Evolutionary conservation across 2,113 vertebrate genomes (phyloP).

Genomic region (Albula glossodonta): DNA sequence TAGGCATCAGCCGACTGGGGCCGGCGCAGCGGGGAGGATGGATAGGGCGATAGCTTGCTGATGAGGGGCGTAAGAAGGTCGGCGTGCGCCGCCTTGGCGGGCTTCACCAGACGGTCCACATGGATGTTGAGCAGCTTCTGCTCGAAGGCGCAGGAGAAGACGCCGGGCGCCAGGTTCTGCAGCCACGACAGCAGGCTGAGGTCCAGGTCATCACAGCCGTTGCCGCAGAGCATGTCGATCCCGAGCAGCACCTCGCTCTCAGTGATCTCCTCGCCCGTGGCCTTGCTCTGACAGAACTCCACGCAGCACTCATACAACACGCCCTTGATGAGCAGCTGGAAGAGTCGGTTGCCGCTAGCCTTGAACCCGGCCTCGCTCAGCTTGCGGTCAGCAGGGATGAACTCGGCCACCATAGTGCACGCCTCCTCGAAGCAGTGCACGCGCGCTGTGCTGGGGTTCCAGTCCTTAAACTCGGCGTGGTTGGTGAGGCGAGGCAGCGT

Average conservation of each 20-base stretch:
- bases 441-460: conserved; percentile 95
- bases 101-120: conserved; percentile 92
- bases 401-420: conserved; percentile 92
- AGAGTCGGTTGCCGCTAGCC: conserved; percentile 90
- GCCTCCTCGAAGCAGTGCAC: conserved; percentile 96
- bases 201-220: conserved; percentile 95
- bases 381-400: conserved; percentile 95
- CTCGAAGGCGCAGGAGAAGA: conserved; percentile 93
- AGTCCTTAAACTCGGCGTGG: conserved; percentile 96
- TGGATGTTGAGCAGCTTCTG: conserved; percentile 96
- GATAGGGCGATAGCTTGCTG: conserved; percentile 91
- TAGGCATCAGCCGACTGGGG: conserved; percentile 97
- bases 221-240: conserved; percentile 91
- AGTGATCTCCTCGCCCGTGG: conserved; percentile 93
- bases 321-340: conserved; percentile 96
- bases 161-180: conserved; percentile 86
- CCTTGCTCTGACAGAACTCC: conserved; percentile 97
- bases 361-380: conserved; percentile 96
- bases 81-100: conserved; percentile 83
- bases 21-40: conserved; percentile 83
- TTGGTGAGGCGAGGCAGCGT: conserved; percentile 94
- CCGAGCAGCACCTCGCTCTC: conserved; percentile 94
- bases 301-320: conserved; percentile 96
- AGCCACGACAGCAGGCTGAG: conserved; percentile 95
- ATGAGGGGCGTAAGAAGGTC: conserved; percentile 94